Percentiles rank a stretch among this genome's conserved stretches.
Evolutionary conservation across 2,888 invertebrate genomes (phyloP).

Genomic region (Acleris emargana): DNA sequence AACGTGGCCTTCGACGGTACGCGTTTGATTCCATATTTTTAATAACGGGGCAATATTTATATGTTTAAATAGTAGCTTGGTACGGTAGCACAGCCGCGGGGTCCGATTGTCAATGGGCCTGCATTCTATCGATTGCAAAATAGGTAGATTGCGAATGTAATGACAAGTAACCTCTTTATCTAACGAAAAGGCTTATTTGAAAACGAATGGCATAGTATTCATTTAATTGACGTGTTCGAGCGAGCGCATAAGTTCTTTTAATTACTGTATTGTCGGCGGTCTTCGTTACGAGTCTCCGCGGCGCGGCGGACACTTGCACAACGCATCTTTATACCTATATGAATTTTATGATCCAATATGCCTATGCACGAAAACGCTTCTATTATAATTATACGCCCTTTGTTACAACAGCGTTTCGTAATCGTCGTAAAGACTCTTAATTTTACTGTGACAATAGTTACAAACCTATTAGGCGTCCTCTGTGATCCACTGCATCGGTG

Average conservation of each 20-base stretch:
- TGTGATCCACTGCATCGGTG: too few species aligned
- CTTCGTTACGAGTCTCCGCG: background rate
- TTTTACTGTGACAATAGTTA: too few species aligned
- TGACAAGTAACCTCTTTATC: conserved; percentile 20
- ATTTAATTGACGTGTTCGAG: conserved; percentile 5
- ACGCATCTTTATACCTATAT: too few species aligned
- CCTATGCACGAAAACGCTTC: background rate
- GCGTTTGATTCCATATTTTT: conserved; percentile 51
- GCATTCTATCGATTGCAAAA: conserved; percentile 17
- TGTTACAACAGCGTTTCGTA: background rate
- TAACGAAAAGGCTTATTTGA: conserved; percentile 1
- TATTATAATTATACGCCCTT: background rate
- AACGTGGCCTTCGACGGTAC: conserved; percentile 29
- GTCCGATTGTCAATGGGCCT: conserved; percentile 53
- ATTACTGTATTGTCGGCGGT: conserved; percentile 3
- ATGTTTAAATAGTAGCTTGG: conserved; percentile 44
- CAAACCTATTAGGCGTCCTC: too few species aligned
- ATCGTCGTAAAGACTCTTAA: too few species aligned
- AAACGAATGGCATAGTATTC: conserved; percentile 3
- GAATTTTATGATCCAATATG: too few species aligned
- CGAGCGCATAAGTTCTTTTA: background rate
- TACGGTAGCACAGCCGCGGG: conserved; percentile 44
- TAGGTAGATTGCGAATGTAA: conserved; percentile 14
- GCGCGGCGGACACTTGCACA: too few species aligned
- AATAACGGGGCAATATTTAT: conserved; percentile 44